Evolutionary conservation across 2,797 vertebrate species (phyloP).

Genomic region (Adelosebastes latens): DNA sequence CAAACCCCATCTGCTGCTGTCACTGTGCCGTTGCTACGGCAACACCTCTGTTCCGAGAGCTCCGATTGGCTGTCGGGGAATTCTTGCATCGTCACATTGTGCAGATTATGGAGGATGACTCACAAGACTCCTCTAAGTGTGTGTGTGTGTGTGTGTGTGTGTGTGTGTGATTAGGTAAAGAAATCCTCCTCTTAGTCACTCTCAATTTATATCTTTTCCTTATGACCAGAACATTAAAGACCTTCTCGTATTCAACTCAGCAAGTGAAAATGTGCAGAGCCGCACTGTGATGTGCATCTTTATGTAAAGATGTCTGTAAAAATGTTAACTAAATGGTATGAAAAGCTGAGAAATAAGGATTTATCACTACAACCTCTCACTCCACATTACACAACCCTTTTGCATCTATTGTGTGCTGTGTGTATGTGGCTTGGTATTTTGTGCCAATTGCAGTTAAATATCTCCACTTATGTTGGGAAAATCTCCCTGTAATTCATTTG

Average conservation of each 20-base stretch:
- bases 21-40: conserved; percentile 65
- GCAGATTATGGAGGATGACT: conserved; percentile 63
- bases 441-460: not conserved
- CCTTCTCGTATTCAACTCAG: not conserved
- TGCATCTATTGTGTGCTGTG: not conserved
- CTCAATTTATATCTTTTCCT: not conserved
- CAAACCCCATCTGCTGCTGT: conserved; percentile 65
- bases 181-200: not conserved
- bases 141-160: not conserved
- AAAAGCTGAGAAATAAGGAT: not conserved
- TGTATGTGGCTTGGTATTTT: not conserved
- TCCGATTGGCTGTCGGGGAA: conserved; percentile 61
- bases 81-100: conserved; percentile 63
- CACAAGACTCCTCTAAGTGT: conserved; percentile 22
- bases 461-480: not conserved
- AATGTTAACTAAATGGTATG: not conserved
- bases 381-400: not conserved
- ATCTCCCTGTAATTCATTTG: not conserved
- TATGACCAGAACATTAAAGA: not conserved
- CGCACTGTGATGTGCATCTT: not conserved
- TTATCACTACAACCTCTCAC: not conserved
- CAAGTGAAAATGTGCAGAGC: not conserved
- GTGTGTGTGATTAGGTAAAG: conserved; percentile 9
- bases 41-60: conserved; percentile 47
- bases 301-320: not conserved